Percentiles rank a stretch among this genome's conserved stretches.
phyloP scores from a whole-genome alignment of 2,113 vertebrate species.

The Tretioscincus oriximinensis region DNA sequence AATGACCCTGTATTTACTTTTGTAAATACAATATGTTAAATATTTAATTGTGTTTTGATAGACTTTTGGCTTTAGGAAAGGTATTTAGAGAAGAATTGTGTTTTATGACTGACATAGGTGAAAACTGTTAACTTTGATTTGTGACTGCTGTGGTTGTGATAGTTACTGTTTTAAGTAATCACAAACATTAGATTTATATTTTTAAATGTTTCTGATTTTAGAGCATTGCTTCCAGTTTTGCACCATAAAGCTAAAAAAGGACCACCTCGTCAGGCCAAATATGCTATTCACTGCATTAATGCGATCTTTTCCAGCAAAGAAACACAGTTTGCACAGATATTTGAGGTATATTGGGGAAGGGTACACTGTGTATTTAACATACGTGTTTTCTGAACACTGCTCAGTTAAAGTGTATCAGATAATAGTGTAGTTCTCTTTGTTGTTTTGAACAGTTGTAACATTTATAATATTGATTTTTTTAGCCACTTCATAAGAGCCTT shows the following conservation, averaged over 20 bases:
- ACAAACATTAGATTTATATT: neutral
- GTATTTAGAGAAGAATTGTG: neutral
- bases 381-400: neutral
- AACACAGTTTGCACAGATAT: conserved; percentile 98
- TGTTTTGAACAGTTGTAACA: neutral
- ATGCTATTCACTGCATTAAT: conserved; percentile 96
- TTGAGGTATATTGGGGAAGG: conserved; percentile 80
- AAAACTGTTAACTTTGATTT: neutral
- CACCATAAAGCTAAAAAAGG: conserved; percentile 98
- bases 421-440: neutral
- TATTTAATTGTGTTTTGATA: no score
- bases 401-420: neutral
- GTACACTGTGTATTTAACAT: no score
- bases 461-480: conserved; percentile 35
- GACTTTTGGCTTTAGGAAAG: neutral
- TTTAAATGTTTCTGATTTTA: conserved; percentile 62
- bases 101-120: neutral
- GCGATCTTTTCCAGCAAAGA: conserved; percentile 98
- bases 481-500: conserved; percentile 95
- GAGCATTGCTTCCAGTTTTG: conserved; percentile 92
- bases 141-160: neutral
- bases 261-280: conserved; percentile 94
- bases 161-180: neutral
- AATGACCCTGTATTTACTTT: neutral
- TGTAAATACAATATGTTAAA: neutral